Evolutionary conservation across 2,888 invertebrate genomes (phyloP).

Genomic region (Mesorhabditis sp.): DNA sequence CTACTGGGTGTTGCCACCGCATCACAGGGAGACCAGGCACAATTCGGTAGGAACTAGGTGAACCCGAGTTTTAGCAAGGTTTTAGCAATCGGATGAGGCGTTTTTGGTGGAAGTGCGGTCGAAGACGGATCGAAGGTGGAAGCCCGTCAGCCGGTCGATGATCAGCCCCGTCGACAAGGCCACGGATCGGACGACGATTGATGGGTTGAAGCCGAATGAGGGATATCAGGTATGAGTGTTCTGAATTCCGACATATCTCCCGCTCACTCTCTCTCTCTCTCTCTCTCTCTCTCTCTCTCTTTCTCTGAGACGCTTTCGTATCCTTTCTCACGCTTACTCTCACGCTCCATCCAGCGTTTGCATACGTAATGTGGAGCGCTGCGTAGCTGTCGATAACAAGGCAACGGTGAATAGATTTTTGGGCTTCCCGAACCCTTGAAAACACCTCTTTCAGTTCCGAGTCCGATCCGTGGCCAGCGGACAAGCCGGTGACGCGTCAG

Average conservation of each 20-base stretch:
- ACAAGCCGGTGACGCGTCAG: conserved; percentile 37
- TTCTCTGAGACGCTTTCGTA: too few species aligned
- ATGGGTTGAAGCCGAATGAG: conserved; percentile 42
- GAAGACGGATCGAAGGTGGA: conserved; percentile 40
- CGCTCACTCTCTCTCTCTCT: too few species aligned
- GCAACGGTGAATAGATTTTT: too few species aligned
- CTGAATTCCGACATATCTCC: neutral
- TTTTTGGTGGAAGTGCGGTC: conserved; percentile 47
- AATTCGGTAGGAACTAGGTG: conserved; percentile 20
- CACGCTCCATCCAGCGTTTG: too few species aligned
- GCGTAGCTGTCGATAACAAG: too few species aligned
- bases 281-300: too few species aligned
- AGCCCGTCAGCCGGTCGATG: conserved; percentile 24
- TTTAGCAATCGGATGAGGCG: conserved; percentile 29
- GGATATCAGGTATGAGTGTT: conserved; percentile 38
- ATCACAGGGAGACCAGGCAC: conserved; percentile 30
- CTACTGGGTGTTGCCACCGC: conserved; percentile 29
- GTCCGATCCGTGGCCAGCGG: conserved; percentile 37
- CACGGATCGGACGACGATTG: conserved; percentile 31
- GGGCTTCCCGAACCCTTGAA: too few species aligned
- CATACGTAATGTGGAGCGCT: too few species aligned
- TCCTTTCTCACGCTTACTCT: too few species aligned
- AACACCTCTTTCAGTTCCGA: conserved; percentile 39
- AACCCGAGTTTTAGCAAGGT: neutral
- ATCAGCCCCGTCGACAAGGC: conserved; percentile 30